phyloP scores from a whole-genome alignment of 2,113 vertebrate genomes.

The Notechis scutatus region DNA sequence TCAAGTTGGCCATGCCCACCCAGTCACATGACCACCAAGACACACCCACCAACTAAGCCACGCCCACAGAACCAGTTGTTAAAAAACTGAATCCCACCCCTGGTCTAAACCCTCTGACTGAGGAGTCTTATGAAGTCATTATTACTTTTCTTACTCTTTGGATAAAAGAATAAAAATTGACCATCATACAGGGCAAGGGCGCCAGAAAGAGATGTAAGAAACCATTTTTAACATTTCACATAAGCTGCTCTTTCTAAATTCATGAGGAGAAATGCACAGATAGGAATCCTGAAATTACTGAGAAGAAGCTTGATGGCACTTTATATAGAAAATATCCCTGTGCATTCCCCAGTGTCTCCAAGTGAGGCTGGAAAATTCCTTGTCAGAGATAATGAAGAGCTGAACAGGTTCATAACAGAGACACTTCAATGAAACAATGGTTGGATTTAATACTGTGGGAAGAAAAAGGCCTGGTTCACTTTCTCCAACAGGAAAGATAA shows the following conservation, averaged over 20 bases:
- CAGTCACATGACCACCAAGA: too few relatives aligned
- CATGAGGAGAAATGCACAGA: background rate
- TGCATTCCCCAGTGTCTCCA: background rate
- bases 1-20: too few relatives aligned
- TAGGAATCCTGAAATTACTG: background rate
- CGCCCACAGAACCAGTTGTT: too few relatives aligned
- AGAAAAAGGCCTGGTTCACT: too few relatives aligned
- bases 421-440: background rate
- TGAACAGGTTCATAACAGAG: background rate
- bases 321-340: background rate
- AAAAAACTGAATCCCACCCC: too few relatives aligned
- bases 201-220: background rate
- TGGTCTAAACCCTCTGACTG: background rate
- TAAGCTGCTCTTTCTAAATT: background rate
- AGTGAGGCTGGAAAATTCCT: background rate
- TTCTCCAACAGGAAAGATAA: too few relatives aligned
- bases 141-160: background rate
- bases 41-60: too few relatives aligned
- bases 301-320: background rate
- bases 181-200: background rate
- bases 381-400: background rate
- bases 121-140: background rate
- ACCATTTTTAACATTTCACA: background rate
- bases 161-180: conserved; percentile 16
- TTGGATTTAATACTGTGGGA: background rate